Percentiles rank a stretch among this genome's conserved stretches.
phyloP scores from a whole-genome alignment of 1,140 invertebrate species.

The Brachionus paranguensis region DNA sequence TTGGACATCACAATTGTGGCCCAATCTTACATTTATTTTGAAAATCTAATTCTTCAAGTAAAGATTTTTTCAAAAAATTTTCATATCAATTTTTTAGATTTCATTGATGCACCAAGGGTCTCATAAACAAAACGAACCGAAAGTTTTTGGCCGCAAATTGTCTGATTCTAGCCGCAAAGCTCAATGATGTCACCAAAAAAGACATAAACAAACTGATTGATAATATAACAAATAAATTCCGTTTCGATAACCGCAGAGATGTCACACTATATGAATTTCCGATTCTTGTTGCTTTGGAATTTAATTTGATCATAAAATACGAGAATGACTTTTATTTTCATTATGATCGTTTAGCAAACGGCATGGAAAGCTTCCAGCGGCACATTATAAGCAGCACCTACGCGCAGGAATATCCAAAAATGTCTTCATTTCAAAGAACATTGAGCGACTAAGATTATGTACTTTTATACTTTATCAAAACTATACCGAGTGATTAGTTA shows the following conservation, averaged over 20 bases:
- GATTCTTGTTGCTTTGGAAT: conserved; percentile 85
- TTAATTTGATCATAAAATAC: conserved; percentile 62
- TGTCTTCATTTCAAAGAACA: background rate
- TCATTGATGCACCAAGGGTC: conserved; percentile 52
- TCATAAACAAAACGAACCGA: conserved; percentile 89
- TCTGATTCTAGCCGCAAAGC: conserved; percentile 82
- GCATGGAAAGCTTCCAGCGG: background rate
- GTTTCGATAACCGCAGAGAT: conserved; percentile 77
- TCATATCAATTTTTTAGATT: background rate
- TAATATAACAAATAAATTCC: conserved; percentile 81
- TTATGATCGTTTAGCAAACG: background rate
- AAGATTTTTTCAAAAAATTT: background rate
- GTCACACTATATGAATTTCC: conserved; percentile 84
- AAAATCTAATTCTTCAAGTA: conserved; percentile 81
- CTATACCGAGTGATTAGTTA: background rate
- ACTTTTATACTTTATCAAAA: background rate
- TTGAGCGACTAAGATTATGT: background rate
- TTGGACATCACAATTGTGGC: conserved; percentile 84
- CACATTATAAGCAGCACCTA: background rate
- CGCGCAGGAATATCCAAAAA: background rate
- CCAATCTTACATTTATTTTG: conserved; percentile 93
- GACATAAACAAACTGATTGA: conserved; percentile 76
- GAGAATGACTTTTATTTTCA: conserved; percentile 22
- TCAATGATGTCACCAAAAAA: conserved; percentile 90
- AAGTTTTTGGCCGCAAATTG: conserved; percentile 91